Evolutionary conservation across 2,113 vertebrate genomes (phyloP).

Genomic region (Antigone vipio): DNA sequence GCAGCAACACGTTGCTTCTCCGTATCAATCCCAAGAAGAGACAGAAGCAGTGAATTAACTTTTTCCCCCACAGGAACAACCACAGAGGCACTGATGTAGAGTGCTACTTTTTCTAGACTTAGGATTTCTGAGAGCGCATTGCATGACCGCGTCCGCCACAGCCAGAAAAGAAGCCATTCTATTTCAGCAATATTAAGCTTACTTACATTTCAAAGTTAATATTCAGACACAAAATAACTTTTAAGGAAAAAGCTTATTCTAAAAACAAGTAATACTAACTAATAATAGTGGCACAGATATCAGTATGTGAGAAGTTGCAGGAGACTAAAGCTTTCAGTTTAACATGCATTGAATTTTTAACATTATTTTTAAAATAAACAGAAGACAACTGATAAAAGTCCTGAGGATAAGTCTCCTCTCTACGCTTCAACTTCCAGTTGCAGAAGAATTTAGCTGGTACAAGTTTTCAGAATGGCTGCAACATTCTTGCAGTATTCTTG

Average conservation of each 20-base stretch:
- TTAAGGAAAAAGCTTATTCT: not conserved
- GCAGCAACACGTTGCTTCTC: not conserved
- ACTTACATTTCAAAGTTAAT: not conserved
- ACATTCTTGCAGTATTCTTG: not conserved
- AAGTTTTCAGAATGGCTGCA: not conserved
- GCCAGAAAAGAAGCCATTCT: not conserved
- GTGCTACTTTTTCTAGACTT: not conserved
- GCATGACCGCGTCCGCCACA: not conserved
- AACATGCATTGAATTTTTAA: not conserved
- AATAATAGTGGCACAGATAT: not conserved
- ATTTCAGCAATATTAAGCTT: not conserved
- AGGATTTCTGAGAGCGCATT: not conserved
- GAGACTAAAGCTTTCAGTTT: not conserved
- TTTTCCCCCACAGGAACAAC: not conserved
- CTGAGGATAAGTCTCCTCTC: not conserved
- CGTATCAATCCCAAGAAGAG: not conserved
- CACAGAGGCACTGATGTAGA: not conserved
- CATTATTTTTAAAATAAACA: not conserved
- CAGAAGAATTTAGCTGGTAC: not conserved
- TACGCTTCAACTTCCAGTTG: not conserved
- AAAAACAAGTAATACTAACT: not conserved
- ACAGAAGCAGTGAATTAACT: not conserved
- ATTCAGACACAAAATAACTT: not conserved
- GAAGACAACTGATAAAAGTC: not conserved
- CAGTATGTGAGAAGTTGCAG: not conserved